Base-by-base conservation (phyloP, 2,797 vertebrate species). In the Numenius phaeopus region DNA sequence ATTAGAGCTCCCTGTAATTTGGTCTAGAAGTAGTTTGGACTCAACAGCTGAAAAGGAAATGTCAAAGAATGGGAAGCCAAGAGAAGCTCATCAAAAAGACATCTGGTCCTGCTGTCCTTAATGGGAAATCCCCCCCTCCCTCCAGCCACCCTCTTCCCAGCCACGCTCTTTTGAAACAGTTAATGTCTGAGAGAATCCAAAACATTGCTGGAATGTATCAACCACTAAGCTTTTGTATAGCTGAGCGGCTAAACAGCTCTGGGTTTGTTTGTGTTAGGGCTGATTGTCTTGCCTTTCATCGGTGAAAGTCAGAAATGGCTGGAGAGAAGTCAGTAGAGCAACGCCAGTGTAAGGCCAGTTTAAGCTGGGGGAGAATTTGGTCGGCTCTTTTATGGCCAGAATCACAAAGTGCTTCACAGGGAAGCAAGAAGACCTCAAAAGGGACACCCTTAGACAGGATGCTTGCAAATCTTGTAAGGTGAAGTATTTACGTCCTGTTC, bases 201-300 rank as follows among this genome's bases (percentile, higher is more conserved):
- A 96, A 92, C 82, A 96, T 94, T 75, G 84, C 87, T 91, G 97
- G 97, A 96, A 97, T 96, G 92, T 94, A 92, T 95, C 94, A 94
- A 76, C 14, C 9, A 75, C 14, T 40, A 75, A 95, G 92, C 87
- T 87, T 87, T 96, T 83, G 88, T 96, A 71, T 94, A 89, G 81
- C 83, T 69, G 65, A 89, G 75, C 64, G 83, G 90, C 92, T 85
- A 79, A 97, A 96, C 90, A 95, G 82, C 89, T 92, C 81, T 65
- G 42, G 57, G 9, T 78, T 94, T 95, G 79, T 97, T 97, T 96
- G 89, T 86, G 49, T 94, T 95, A 89, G 84, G 50, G 75, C 67
- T 83, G 90, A 90, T 95, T 92, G 71, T 87, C 92, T 90, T 87
- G 83, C 71, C 81, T 94, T 95, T 96, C 87, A 69, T 81, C 2